These are phyloP conservation scores for Hyperoplus lanceolatus DNA, from an alignment of 2,797 vertebrate genomes.

Conservation along the genomic window DNA sequence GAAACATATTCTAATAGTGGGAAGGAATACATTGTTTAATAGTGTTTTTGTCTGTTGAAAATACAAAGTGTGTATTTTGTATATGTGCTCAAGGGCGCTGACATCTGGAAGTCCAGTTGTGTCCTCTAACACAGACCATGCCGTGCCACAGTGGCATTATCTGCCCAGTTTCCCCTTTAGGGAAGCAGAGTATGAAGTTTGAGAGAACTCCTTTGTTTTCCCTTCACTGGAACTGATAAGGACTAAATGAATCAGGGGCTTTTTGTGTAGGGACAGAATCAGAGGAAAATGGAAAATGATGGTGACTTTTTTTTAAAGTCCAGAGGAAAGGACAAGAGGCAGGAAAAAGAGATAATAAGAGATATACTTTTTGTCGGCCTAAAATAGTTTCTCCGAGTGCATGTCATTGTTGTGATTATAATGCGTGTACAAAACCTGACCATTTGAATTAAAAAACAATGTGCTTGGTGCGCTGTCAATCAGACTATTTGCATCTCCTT, in stretches of 20 bases:
- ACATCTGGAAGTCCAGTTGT: slow-evolving; percentile 26
- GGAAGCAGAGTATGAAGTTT: slow-evolving; percentile 61
- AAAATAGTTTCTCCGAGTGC: slow-evolving; percentile 50
- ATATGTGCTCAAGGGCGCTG: background rate
- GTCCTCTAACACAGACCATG: slow-evolving; percentile 10
- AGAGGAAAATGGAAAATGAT: slow-evolving; percentile 72
- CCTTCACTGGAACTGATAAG: slow-evolving; percentile 76
- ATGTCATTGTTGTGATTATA: slow-evolving; percentile 25
- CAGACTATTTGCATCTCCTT: slow-evolving; percentile 17
- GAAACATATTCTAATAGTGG: background rate
- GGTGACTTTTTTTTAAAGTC: slow-evolving; percentile 63
- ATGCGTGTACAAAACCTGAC: slow-evolving; percentile 15
- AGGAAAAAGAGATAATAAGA: slow-evolving; percentile 47
- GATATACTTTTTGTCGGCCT: slow-evolving; percentile 46
- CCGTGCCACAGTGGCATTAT: slow-evolving; percentile 43
- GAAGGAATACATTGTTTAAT: background rate
- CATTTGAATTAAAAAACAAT: slow-evolving; percentile 17
- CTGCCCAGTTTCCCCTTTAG: slow-evolving; percentile 63
- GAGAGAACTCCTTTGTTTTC: slow-evolving; percentile 76
- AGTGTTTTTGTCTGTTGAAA: slow-evolving; percentile 1
- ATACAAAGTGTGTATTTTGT: background rate
- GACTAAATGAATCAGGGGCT: slow-evolving; percentile 68
- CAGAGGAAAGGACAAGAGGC: slow-evolving; percentile 47
- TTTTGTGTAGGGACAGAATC: slow-evolving; percentile 66
- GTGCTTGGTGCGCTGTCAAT: slow-evolving; percentile 5